Base-by-base conservation (phyloP, 2,888 invertebrate species). In the Ypsolopha scabrella region DNA sequence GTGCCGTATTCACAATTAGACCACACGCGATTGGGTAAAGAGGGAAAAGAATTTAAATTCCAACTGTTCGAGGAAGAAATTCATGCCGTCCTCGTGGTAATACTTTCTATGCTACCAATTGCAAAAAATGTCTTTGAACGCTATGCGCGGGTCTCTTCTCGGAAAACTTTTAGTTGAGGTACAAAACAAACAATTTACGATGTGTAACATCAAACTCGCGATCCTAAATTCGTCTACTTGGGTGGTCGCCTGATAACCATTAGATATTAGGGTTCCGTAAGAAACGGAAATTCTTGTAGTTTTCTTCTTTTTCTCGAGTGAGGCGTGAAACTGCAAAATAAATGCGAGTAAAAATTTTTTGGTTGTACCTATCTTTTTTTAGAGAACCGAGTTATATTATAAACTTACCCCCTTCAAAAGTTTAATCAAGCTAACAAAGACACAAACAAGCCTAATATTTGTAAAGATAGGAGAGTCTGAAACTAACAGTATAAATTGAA, bases 11-110 rank as follows among this genome's bases (percentile, higher is more conserved):
- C 78, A 79, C 77, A 79, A 81, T 81, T 74, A 83, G 85, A 83
- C 83, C 85, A 83, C 85, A 85, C 85, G 81, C 83, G 78, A 82
- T 72, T 74, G 75, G 66, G 68, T 64, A 79, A 75, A 67, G 68
- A 75, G 73, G 63, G 65, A 63, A 68, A 75, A 72, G 78, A 80
- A 83, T 83, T 81, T 80, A 73, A 81, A 83, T 80, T 79, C 75
- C 72, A 63, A 64, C 62, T 62, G 64, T 81, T 81, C 76, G 70
- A 60, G 72, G 80, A 80, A 85, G 74, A 79, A 83, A 76, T 74
- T 81, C 75, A 75, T 67, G 76, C 67, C 67, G 72, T 61, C 71
- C 67, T 66, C 62, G 60, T 67, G 70, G 74, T 72, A 72, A 76
- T 81, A 78, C 79, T 76, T 79, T 77, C 71, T 71, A 70, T 71